Conservation (phyloP, 1,140 invertebrate species). For the Alviniconcha marisindica region DNA sequence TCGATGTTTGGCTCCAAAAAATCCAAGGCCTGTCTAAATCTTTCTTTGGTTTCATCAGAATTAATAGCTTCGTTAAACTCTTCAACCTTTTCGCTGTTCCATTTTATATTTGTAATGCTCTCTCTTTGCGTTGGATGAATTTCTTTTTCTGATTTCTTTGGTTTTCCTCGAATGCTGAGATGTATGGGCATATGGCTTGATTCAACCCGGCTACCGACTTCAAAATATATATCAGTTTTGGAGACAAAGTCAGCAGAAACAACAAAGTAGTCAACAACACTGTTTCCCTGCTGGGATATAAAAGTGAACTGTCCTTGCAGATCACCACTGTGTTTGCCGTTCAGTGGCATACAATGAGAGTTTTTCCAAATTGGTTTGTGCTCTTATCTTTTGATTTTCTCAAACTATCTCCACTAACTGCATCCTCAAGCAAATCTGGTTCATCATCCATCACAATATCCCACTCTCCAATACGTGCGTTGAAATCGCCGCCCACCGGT, state of each 20-base stretch:
- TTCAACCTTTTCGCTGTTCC: background rate
- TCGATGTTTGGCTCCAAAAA: too few species aligned
- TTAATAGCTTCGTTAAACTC: too few species aligned
- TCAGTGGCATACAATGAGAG: background rate
- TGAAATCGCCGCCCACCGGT: background rate
- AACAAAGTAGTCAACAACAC: background rate
- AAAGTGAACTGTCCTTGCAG: background rate
- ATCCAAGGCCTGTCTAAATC: too few species aligned
- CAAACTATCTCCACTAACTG: background rate
- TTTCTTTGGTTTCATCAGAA: too few species aligned
- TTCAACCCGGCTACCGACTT: background rate
- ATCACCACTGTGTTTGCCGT: background rate
- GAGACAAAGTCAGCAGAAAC: background rate
- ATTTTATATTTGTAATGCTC: background rate
- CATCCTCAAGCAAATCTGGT: background rate
- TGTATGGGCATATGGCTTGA: background rate
- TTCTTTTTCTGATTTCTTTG: background rate
- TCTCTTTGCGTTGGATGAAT: background rate
- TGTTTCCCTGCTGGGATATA: background rate
- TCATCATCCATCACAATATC: background rate
- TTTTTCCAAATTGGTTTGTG: background rate
- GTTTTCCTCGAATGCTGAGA: too few species aligned
- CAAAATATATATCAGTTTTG: background rate
- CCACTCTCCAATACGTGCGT: background rate
- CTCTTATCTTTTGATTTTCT: background rate